Base-by-base conservation (phyloP, 2,797 vertebrate genomes). In the Danio tinwini region DNA sequence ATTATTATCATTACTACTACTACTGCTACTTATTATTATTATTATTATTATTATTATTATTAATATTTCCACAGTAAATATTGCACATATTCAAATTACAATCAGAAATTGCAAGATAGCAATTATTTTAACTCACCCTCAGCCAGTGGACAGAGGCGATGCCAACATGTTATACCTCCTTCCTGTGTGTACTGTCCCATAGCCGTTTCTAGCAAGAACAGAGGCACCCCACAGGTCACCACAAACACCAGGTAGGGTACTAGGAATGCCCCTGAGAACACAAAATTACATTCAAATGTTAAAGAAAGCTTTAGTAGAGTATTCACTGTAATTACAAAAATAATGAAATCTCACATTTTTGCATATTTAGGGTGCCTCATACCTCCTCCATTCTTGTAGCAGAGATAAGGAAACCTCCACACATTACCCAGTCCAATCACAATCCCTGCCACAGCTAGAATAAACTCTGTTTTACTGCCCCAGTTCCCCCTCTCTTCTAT, bases 151-250 rank as follows among this genome's bases (percentile, higher is more conserved):
- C 93, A 94, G 1, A 94, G 39, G 49, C 88, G 91, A 82, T 82
- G 91, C 92, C 92, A 94, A 87, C 90, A 91, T 45, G 93, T 94
- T 85, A 94, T 70, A 29, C 80, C 64, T 0, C 93, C 93, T 75
- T 93, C 85, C 80, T 93, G 91, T 50, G 92, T 92, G 86, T 88
- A 92, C 75, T 94, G 93, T n/a, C 29, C 29, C 29, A 29, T 29
- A 29, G 29, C 29, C 29, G 29, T 29, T 29, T 29, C 29, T 29
- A 29, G 29, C 3, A 29, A 29, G 29, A 29, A 29, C 29, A 29
- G 29, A 29, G 29, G 29, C 29, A 29, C 29, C 29, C 29, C 29
- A 29, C 29, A 29, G 29, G 29, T 29, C 29, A 29, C 29, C 29
- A 29, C 29, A 29, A 29, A 29, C 29, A 29, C 29, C 29, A 29